phyloP scores from a whole-genome alignment of 2,888 invertebrate species.

The Dolichopus griseipennis region DNA sequence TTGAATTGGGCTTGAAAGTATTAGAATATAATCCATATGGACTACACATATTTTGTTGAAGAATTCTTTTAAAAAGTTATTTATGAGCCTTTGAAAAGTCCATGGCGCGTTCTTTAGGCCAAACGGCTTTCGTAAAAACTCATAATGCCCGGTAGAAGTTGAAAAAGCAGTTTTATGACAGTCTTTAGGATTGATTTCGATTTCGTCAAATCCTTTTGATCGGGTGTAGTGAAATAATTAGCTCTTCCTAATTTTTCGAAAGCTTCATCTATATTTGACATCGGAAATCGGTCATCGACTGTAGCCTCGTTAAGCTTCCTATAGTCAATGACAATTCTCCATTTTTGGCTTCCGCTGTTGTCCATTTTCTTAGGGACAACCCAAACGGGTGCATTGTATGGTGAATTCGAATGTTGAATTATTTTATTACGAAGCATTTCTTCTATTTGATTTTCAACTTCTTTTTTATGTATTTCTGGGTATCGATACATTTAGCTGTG shows the following conservation, averaged over 20 bases:
- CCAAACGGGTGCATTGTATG: no score
- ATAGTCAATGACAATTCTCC: constrained; percentile 1
- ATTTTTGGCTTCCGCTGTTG: no score
- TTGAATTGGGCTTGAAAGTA: neutral
- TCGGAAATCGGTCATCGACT: neutral
- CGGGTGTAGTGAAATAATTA: no score
- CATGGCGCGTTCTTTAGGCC: constrained; percentile 13
- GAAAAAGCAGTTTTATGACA: constrained; percentile 12
- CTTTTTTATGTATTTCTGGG: constrained; percentile 16
- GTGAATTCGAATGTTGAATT: no score
- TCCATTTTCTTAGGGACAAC: no score
- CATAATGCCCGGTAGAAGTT: constrained; percentile 15
- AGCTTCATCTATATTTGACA: neutral
- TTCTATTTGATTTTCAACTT: no score
- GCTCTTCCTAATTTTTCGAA: no score
- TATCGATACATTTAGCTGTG: constrained; percentile 17
- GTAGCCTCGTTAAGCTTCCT: neutral
- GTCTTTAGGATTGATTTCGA: no score
- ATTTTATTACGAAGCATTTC: no score
- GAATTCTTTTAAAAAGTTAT: neutral
- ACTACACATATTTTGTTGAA: neutral
- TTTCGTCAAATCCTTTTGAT: no score
- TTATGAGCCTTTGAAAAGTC: constrained; percentile 11
- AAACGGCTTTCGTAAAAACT: constrained; percentile 16
- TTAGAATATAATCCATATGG: neutral